Conservation (phyloP, 92 coral and sea anemone species). For the Montipora capitata region DNA sequence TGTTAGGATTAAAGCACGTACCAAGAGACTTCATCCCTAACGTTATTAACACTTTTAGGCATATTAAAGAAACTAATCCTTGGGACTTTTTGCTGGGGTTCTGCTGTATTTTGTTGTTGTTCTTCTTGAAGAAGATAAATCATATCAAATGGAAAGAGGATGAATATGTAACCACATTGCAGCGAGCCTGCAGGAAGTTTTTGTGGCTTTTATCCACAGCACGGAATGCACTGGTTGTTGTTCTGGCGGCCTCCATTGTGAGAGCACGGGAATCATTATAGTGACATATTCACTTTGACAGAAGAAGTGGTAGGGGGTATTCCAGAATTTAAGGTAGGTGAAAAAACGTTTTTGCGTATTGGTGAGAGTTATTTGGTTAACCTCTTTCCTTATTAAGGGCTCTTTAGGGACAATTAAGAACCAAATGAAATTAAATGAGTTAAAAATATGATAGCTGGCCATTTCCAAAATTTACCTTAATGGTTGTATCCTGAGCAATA, state of each 20-base stretch:
- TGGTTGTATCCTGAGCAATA: too few species aligned
- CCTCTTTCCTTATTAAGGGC: too few species aligned
- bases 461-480: too few species aligned
- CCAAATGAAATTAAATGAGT: too few species aligned
- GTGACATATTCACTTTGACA: slow-evolving; percentile 73
- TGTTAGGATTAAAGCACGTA: slow-evolving; percentile 84
- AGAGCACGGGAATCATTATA: slow-evolving; percentile 60
- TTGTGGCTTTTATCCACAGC: slow-evolving; percentile 89
- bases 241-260: slow-evolving; percentile 81
- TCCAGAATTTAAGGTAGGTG: slow-evolving; percentile 87
- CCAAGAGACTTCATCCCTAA: slow-evolving; percentile 78
- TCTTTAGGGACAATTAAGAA: too few species aligned
- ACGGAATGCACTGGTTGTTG: slow-evolving; percentile 89
- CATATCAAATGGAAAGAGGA: slow-evolving; percentile 81
- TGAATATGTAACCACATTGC: slow-evolving; percentile 62
- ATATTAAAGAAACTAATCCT: slow-evolving; percentile 76
- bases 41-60: slow-evolving; percentile 71
- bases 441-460: too few species aligned
- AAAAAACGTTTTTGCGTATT: background rate
- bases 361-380: too few species aligned
- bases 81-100: slow-evolving; percentile 90
- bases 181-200: slow-evolving; percentile 85
- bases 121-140: slow-evolving; percentile 68
- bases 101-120: slow-evolving; percentile 79
- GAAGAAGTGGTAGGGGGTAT: slow-evolving; percentile 78